phyloP scores from a whole-genome alignment of 2,888 invertebrate genomes.

The Ornithoptera alexandrae region DNA sequence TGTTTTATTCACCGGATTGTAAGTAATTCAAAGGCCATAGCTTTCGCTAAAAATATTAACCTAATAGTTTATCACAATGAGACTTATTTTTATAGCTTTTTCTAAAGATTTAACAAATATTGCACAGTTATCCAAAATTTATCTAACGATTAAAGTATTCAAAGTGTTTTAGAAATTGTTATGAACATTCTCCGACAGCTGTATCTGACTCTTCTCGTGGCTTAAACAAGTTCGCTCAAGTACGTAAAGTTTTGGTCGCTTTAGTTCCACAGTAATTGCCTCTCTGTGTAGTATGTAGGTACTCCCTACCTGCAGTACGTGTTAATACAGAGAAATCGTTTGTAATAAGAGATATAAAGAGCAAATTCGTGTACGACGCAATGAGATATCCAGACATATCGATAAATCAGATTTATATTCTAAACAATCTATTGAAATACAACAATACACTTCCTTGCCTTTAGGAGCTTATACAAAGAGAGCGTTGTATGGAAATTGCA shows the following conservation, averaged over 20 bases:
- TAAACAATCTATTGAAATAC: background rate
- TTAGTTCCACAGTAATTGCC: slow-evolving; percentile 17
- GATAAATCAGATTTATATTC: background rate
- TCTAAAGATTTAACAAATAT: too few relatives aligned
- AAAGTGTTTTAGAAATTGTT: background rate
- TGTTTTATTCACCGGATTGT: too few relatives aligned
- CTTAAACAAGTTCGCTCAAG: slow-evolving; percentile 3
- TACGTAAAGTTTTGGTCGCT: slow-evolving; percentile 7
- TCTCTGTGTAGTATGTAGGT: background rate
- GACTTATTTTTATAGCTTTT: too few relatives aligned
- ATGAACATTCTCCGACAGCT: background rate
- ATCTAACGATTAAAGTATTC: background rate
- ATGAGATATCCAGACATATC: background rate
- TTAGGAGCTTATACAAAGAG: slow-evolving; percentile 7
- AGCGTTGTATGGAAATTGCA: slow-evolving; percentile 18
- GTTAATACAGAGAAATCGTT: background rate
- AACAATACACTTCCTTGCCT: slow-evolving; percentile 2
- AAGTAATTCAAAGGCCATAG: too few relatives aligned
- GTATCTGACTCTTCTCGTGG: background rate
- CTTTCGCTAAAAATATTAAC: too few relatives aligned
- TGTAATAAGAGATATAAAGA: background rate
- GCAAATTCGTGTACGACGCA: background rate
- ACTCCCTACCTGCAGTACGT: slow-evolving; percentile 1
- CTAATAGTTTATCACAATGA: too few relatives aligned
- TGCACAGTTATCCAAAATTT: background rate